Base-by-base conservation (phyloP, 2,797 vertebrate species). In the Brachyrhaphis roseni region DNA sequence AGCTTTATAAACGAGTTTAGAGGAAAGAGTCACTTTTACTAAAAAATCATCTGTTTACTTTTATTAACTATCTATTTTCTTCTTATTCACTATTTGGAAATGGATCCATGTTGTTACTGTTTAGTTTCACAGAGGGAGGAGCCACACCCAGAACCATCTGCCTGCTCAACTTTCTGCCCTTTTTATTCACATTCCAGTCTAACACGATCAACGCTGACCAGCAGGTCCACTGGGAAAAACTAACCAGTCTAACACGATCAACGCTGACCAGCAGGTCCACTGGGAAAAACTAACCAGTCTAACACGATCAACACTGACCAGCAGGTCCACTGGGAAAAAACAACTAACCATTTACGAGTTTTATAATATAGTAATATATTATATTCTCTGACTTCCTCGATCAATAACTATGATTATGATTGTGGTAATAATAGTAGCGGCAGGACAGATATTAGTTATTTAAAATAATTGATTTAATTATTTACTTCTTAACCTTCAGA, bases 71-170 rank as follows among this genome's bases (percentile, higher is more conserved):
- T 1, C 23, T 7, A 1, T 41, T 43, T 12, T 41, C 16, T 43
- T 70, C 23, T 12, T 11, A 23, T 10, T 39, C 8, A 1, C 18
- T 20, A 5, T 20, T 11, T 36, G 18, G 39, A 20, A 20, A 8
- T 36, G 16, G 16, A 10, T 36, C 0, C 73, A 68, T 15, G 7
- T 64, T 71, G 18, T 75, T 43, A 1, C 12, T 34, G 7, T 45
- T 36, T 34, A 2, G 34, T 34, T 34, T 2, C 34, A 34, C 34
- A 34, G 34, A 34, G 34, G 34, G 34, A 34, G 34, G 34, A 34
- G 34, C 34, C 34, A 34, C 34, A 90, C 94, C 94, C 94, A 77
- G 55, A 78, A 66, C 72, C 68, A 83, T 82, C 74, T 74, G 36
- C 81, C 57, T 26, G 83, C 10, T 57, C 53, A 23, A n/a, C 26